Percentiles rank a stretch among this genome's conserved stretches.
Conservation (phyloP, 2,888 invertebrate genomes). For the Pristionchus mayeri region DNA sequence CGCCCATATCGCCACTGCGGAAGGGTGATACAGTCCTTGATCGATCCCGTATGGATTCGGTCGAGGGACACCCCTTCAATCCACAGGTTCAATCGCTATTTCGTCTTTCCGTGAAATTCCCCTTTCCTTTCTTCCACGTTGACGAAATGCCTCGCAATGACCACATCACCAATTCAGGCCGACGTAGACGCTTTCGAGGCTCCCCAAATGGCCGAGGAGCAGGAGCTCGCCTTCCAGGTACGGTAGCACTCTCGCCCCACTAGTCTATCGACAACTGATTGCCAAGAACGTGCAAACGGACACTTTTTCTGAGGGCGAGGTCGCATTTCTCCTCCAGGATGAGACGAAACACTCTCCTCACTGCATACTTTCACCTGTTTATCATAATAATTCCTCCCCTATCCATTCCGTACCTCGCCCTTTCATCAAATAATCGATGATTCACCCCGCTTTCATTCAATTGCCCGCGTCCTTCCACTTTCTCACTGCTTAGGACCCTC, state of each 20-base stretch:
- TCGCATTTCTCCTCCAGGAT: neutral
- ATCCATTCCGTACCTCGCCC: neutral
- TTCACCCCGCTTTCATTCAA: neutral
- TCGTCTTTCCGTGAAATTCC: neutral
- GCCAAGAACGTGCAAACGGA: neutral
- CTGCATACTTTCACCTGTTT: neutral
- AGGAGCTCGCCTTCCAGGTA: conserved; percentile 42
- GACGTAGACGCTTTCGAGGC: conserved; percentile 48
- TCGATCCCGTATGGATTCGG: conserved; percentile 10
- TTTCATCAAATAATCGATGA: conserved; percentile 5
- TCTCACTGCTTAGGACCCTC: neutral
- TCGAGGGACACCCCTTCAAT: conserved; percentile 42
- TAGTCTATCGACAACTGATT: neutral
- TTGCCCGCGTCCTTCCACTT: neutral
- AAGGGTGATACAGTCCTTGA: neutral
- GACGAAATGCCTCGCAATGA: conserved; percentile 2
- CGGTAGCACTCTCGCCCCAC: neutral
- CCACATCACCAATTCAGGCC: neutral
- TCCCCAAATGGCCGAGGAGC: conserved; percentile 2
- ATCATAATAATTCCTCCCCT: neutral
- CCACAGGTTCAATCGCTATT: conserved; percentile 33
- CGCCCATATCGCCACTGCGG: too few species aligned
- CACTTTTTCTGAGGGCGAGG: neutral
- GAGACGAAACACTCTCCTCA: neutral
- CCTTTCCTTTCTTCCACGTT: neutral